Conservation (phyloP, 1,140 invertebrate genomes). For the Odontomachus brunneus region DNA sequence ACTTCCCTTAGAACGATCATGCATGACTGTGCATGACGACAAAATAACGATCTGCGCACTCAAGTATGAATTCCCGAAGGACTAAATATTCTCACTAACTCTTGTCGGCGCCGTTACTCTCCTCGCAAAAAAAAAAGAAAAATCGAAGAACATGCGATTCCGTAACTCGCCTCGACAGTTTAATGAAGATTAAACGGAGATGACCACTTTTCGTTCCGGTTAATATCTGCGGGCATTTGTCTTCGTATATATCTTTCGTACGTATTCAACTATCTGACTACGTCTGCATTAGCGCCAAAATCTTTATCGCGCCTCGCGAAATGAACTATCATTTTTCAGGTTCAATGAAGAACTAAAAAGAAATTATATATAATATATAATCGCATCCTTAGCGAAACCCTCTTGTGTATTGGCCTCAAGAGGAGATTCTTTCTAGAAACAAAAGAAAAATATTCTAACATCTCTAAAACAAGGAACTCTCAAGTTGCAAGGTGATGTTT, state of each 20-base stretch:
- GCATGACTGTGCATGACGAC: conserved; percentile 32
- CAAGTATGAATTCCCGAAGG: conserved; percentile 23
- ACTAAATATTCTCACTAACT: conserved; percentile 41
- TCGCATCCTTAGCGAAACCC: too few relatives aligned
- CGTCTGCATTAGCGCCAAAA: conserved; percentile 2
- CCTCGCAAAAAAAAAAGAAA: conserved; percentile 5
- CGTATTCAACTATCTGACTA: neutral
- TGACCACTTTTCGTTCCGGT: neutral
- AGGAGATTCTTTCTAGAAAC: too few relatives aligned
- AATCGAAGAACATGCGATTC: conserved; percentile 16
- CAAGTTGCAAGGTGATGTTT: too few relatives aligned
- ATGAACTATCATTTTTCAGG: neutral
- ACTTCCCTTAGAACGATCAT: conserved; percentile 9
- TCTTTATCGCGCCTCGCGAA: neutral
- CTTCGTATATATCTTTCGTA: neutral
- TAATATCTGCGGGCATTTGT: neutral
- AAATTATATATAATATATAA: too few relatives aligned
- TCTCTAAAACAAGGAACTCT: too few relatives aligned
- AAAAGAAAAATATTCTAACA: too few relatives aligned
- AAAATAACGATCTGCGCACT: conserved; percentile 42
- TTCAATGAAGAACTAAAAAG: too few relatives aligned
- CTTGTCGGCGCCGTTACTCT: neutral
- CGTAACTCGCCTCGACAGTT: neutral
- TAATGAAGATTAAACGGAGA: conserved; percentile 4
- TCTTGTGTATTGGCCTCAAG: too few relatives aligned